A percentile compares a stretch with the other conserved stretches of the same genome.
Evolutionary conservation across 2,888 invertebrate genomes (phyloP).

Genomic region (Diploptera punctata): DNA sequence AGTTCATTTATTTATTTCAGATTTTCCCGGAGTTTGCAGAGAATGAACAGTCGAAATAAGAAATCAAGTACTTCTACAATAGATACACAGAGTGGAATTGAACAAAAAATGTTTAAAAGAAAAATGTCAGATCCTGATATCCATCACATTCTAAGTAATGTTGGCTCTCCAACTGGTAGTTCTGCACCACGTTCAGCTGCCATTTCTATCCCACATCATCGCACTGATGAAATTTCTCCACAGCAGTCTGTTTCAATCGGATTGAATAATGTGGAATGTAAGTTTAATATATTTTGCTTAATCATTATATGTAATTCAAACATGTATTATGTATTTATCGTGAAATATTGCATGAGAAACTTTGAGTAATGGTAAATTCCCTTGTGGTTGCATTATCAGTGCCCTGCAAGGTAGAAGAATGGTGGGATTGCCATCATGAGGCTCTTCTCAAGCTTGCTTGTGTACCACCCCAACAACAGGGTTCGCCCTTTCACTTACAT

Average conservation of each 20-base stretch:
- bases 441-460: too few relatives aligned
- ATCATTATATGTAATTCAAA: too few relatives aligned
- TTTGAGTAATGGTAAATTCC: too few relatives aligned
- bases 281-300: too few relatives aligned
- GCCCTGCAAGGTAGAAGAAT: too few relatives aligned
- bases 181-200: conserved; percentile 52
- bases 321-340: too few relatives aligned
- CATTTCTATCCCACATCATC: conserved; percentile 53
- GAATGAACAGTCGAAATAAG: conserved; percentile 63
- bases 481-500: too few relatives aligned
- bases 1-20: conserved; percentile 21
- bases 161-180: conserved; percentile 45
- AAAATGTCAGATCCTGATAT: conserved; percentile 92
- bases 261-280: neutral
- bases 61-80: conserved; percentile 77
- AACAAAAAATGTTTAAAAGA: conserved; percentile 60
- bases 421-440: too few relatives aligned
- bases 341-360: too few relatives aligned
- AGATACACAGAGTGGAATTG: conserved; percentile 47
- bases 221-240: conserved; percentile 47
- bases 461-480: too few relatives aligned
- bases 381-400: too few relatives aligned
- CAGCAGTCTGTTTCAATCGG: conserved; percentile 31
- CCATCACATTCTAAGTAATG: conserved; percentile 60
- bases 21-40: conserved; percentile 44